phyloP scores from a whole-genome alignment of 2,797 vertebrate genomes.

The Sternarchorhynchus goeldii region DNA sequence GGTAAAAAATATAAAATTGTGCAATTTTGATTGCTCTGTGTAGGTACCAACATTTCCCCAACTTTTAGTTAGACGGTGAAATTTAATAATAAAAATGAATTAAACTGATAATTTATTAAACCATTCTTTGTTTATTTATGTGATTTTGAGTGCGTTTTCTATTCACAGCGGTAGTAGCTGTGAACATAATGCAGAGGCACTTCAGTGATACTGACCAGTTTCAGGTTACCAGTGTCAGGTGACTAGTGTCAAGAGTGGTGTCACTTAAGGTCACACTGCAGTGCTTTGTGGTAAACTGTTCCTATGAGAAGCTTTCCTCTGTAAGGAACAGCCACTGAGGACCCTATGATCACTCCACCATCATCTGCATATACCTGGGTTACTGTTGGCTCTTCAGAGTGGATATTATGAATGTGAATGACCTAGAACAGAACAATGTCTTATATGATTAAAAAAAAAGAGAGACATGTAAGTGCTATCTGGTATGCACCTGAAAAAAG shows the following conservation, averaged over 20 bases:
- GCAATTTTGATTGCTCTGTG: too few relatives aligned
- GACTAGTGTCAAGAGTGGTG: not conserved
- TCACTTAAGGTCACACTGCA: slow-evolving; percentile 81
- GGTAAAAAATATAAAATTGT: too few relatives aligned
- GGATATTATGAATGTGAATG: slow-evolving; percentile 59
- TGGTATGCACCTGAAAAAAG: too few relatives aligned
- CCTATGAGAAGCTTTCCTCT: slow-evolving; percentile 84
- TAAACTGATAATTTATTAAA: too few relatives aligned
- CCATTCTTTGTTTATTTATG: too few relatives aligned
- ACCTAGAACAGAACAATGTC: slow-evolving; percentile 49
- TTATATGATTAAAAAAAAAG: not conserved
- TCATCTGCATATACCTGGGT: slow-evolving; percentile 76
- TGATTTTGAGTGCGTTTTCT: too few relatives aligned
- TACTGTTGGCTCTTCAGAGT: slow-evolving; percentile 58
- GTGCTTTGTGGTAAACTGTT: slow-evolving; percentile 85
- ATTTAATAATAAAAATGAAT: too few relatives aligned
- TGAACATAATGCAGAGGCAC: not conserved
- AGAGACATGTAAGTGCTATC: not conserved
- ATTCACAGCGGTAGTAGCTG: not conserved
- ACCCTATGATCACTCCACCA: slow-evolving; percentile 82
- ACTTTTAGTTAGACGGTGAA: too few relatives aligned
- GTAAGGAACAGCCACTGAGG: slow-evolving; percentile 79
- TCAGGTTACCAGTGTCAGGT: not conserved
- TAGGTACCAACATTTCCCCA: too few relatives aligned
- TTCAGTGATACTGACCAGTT: not conserved